phyloP scores from a whole-genome alignment of 53 echinoderm and acorn worm species.

The Mesocentrotus franciscanus region DNA sequence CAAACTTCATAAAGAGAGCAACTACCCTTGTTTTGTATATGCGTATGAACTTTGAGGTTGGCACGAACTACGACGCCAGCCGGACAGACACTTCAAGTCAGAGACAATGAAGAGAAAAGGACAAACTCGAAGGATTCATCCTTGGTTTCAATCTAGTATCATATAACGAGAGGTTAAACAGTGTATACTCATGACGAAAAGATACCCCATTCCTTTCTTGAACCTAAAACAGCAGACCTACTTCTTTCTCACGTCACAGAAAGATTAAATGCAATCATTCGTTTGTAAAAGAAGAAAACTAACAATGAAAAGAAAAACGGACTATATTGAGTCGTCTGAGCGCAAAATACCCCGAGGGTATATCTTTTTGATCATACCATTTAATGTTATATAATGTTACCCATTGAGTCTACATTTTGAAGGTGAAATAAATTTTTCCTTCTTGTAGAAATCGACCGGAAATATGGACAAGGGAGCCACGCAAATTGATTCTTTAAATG shows the following conservation, averaged over 20 bases:
- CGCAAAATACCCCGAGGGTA: neutral
- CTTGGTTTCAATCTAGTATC: constrained; percentile 31
- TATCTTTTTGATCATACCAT: neutral
- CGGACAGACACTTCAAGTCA: neutral
- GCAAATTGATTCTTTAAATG: neutral
- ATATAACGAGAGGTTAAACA: neutral
- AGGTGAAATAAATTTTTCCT: neutral
- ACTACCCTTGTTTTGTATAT: neutral
- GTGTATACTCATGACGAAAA: neutral
- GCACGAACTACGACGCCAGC: neutral
- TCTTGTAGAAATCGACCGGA: neutral
- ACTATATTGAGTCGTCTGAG: neutral
- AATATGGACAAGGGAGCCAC: neutral
- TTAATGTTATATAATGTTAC: neutral
- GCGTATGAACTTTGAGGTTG: neutral
- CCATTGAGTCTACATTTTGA: neutral
- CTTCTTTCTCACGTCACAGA: neutral
- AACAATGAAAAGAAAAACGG: neutral
- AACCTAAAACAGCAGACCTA: neutral
- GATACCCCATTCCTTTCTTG: neutral
- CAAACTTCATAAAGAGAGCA: neutral
- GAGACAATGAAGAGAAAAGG: neutral
- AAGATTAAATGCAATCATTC: neutral
- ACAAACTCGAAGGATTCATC: neutral
- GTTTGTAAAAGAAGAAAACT: neutral